Evolutionary conservation across 2,113 vertebrate species (phyloP), one percentile per base, ranked within the genome.

Genomic region (Archilochus colubris): DNA sequence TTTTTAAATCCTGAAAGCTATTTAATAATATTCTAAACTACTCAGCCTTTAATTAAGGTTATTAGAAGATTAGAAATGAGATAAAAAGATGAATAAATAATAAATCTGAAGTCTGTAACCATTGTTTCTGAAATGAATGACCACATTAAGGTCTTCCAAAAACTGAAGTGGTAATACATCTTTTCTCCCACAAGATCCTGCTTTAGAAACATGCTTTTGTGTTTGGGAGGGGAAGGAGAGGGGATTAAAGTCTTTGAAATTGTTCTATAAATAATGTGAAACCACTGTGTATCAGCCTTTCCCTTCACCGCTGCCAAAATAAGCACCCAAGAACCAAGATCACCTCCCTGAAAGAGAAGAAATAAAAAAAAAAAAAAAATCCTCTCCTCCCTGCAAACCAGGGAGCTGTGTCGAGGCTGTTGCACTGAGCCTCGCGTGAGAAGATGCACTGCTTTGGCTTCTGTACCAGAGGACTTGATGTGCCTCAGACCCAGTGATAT

Each of bases 11-110:
- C 63, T 78, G 82, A 95, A 94, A 94, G 55, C 79, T 73, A 55
- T 92, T 94, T 96, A 95, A 91, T 89, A 95, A 89, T 73, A 93
- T 91, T 90, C 85, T 94, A 92, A 95, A 91, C 79, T 90, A 95
- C 86, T 94, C 83, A 84, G 40, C 68, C 86, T 62, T 96, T 96
- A 95, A 95, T 95, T 96, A 96, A 89, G 43, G 44, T 61, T 91
- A 82, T 95, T 97, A 96, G 62, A 85, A 86, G 57, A 90, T 77
- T 68, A 94, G 72, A 94, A 95, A 83, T 67, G 30, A 95, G 93
- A 97, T 94, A 94, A 81, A 75, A 95, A 96, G 68, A 50, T 89
- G 50, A 88, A 75, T 64, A 95, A 92, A 88, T 50, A 82, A 91
- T 82, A 94, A 96, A 95, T 94, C 59, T 53, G 84, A 96, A 89